Evolutionary conservation across 1,140 invertebrate species (phyloP), one percentile per base, ranked within the genome.

Genomic region (Pogonus chalceus): DNA sequence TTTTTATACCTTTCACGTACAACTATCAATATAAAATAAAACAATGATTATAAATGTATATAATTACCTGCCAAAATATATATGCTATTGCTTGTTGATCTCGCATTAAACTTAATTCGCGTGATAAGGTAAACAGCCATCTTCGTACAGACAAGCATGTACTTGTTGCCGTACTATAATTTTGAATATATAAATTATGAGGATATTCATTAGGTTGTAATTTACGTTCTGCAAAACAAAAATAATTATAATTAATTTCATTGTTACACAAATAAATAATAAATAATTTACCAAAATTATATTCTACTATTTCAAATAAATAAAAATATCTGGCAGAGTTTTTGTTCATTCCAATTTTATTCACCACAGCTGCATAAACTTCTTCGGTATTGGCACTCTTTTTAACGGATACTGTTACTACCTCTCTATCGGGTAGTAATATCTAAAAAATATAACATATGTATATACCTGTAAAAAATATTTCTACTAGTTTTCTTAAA

Each of bases 101-200:
- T 10, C 77, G 74, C 57, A 83, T 80, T 47, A 92, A 70, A 21
- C 78, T 76, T 14, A 87, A 75, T 71, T 94, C 91, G 62, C 78
- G 78, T 35, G 76, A 69, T 24, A 88, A 72, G 26, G 87, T 84
- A 73, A 98, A 99, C 21, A 98, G 72, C 94, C 95, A 99, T 73
- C 92, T 92, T 37, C 90, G 79, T 37, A 99, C 76, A 50, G 85
- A 81, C n/a, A 99, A 76, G 70, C 96, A 99, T 12, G 92, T 96
- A 49, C 90, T 90, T 22, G 92, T 94, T 20, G 95, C 95, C n/a
- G 96, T 98, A 57, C 90, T 96, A 66, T 98, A 98, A 73, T 99
- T 99, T 75, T 98, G 94, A 60, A 99, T 95, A 70, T 99, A 99
- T 48, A 99, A 76, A 63, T 94, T 92, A 72, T 99, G 95, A 0